phyloP scores from a whole-genome alignment of 2,797 vertebrate species.

The Brotula barbata region DNA sequence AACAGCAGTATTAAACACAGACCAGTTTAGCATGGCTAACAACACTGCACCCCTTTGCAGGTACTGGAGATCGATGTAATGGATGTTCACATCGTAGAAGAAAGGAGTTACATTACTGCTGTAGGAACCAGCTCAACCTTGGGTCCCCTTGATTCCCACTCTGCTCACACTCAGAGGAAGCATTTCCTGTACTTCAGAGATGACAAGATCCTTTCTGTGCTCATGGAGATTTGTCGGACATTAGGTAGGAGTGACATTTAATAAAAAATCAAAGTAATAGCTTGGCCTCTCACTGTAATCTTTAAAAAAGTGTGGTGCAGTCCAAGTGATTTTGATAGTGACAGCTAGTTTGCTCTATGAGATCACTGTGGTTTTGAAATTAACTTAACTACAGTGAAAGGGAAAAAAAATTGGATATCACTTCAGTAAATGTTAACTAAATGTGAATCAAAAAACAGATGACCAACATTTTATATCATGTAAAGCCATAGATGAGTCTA shows the following conservation, averaged over 20 bases:
- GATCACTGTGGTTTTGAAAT: too few species aligned
- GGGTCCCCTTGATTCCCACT: not conserved
- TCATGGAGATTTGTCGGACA: slow-evolving; percentile 85
- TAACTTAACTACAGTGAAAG: too few species aligned
- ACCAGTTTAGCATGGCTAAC: not conserved
- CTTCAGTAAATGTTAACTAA: too few species aligned
- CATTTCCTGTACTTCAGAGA: slow-evolving; percentile 90
- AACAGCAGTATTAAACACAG: not conserved
- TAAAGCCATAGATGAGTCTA: too few species aligned
- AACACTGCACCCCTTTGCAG: slow-evolving; percentile 31
- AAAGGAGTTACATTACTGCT: slow-evolving; percentile 59
- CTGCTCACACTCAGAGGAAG: slow-evolving; percentile 75
- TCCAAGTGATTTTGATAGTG: too few species aligned
- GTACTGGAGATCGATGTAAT: slow-evolving; percentile 89
- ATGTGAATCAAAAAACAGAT: too few species aligned
- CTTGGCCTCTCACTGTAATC: too few species aligned
- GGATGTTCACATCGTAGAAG: slow-evolving; percentile 88
- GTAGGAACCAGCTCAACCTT: slow-evolving; percentile 49
- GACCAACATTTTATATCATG: too few species aligned
- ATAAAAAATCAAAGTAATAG: too few species aligned
- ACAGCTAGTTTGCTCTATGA: too few species aligned
- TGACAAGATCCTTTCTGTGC: slow-evolving; percentile 81
- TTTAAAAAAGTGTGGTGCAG: too few species aligned
- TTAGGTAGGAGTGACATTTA: slow-evolving; percentile 65
- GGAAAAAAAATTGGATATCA: too few species aligned